Base-by-base conservation (phyloP, 2,113 vertebrate species). In the Mastomys natalensis region DNA sequence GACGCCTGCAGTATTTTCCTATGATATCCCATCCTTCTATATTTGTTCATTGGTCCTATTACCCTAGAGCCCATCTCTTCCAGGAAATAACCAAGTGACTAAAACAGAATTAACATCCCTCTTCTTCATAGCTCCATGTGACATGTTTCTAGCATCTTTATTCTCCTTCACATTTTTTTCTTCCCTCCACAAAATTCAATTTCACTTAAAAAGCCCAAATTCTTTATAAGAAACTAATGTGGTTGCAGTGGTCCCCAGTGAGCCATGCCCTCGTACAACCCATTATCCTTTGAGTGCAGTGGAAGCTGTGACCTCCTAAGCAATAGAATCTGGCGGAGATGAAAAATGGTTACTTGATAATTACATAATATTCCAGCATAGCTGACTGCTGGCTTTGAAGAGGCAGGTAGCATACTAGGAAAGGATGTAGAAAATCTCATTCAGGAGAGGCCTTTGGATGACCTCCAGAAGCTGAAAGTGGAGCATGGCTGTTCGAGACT, bases 361-460 rank as follows among this genome's bases (percentile, higher is more conserved):
- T 85, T 76, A 24, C 34, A 26, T 17, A 89, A 81, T 19, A 45
- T 70, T 53, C 53, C 17, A 37, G 13, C 13, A 24, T 31, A 88
- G 62, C 40, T 70, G 48, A 40, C 37, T 55, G 12, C 15, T 89
- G 45, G 4, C 40, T 66, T 94, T 60, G 62, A 40, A 87, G 48
- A 90, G 78, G 16, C 93, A 87, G 62, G 34, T 84, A 64, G 70
- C 40, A 60, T 31, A 37, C 37, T 80, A 68, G 55, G n/a, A 89
- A 87, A 76, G 9, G 48, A 3, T 4, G 45, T 51, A 22, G 81
- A 84, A 48, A 76, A 93, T 40, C 13, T 48, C 17, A 34, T 85
- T 80, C 87, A 45, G 16, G 51, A 96, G 73, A 40, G 68, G 95
- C 58, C 34, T 84, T 68, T 90, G 31, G 55, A 48, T 84, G 68